Evolutionary conservation across 30 jellyfish, hydroid and myxozoan species (phyloP), one percentile per base, ranked within the genome.

Genomic region (Calvadosia cruxmelitensis): DNA sequence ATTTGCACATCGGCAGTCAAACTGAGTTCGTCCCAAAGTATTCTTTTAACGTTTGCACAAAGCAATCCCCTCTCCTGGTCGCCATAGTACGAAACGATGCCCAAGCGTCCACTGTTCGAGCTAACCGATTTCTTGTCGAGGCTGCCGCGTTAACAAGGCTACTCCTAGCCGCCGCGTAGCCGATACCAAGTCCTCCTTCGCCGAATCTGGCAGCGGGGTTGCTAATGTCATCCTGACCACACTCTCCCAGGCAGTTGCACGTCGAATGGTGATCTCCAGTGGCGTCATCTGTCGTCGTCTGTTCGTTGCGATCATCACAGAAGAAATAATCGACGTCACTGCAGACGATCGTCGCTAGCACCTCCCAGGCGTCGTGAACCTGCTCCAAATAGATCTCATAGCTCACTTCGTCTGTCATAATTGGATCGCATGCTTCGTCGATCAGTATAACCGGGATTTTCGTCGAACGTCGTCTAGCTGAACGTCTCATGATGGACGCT

Each of bases 1-100:
- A n/a, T n/a, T n/a, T n/a, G n/a, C n/a, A n/a, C n/a, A n/a, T n/a
- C n/a, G n/a, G n/a, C n/a, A n/a, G n/a, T n/a, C n/a, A n/a, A n/a
- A n/a, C 57, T 42, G 10, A 10, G 57, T 42, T 20, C 15, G 57
- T 42, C 20, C 57, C 57, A 42, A 42, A 42, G 20, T 42, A 42
- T 42, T 42, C 57, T 42, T 42, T 42, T 20, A 42, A 42, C 57
- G 57, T 42, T 42, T 42, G 57, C 57, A 42, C 57, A 42, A 42
- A 42, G 20, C 20, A 42, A 42, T 42, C 57, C 10, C 57, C 57
- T 42, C 20, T 10, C 20, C 20, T 42, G 20, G 57, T 42, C 20
- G 57, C 57, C 57, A 42, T 42, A 5, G 57, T 42, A 10, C 20
- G 10, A 42, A 42, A 5, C 20, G 57, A 5, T 42, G 57, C 10